A percentile compares a stretch with the other conserved stretches of the same genome.
These are phyloP conservation scores for Gopherus flavomarginatus DNA, from an alignment of 2,113 vertebrate genomes.

Conservation along the genomic window DNA sequence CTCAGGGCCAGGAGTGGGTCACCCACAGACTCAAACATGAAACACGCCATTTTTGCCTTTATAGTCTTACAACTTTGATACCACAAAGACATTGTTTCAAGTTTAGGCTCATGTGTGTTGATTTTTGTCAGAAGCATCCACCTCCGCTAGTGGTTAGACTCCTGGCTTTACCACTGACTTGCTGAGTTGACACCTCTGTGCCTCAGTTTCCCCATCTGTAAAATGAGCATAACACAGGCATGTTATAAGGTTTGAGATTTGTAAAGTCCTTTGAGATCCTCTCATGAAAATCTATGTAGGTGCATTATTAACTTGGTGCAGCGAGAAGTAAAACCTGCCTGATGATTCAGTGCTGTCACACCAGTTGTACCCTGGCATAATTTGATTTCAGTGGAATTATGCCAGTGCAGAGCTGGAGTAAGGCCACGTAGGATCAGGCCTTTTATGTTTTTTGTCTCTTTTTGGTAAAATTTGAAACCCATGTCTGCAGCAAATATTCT, in stretches of 20 bases:
- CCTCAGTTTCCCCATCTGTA: background rate
- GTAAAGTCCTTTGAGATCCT: background rate
- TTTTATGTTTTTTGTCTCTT: background rate
- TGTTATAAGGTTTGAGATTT: background rate
- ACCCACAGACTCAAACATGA: background rate
- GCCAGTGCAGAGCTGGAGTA: background rate
- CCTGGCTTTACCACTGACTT: background rate
- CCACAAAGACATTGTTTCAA: fast-evolving
- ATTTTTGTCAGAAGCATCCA: background rate
- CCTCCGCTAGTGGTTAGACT: fast-evolving
- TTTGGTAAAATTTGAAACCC: background rate
- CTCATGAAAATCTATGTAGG: fast-evolving
- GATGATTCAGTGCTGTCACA: fast-evolving
- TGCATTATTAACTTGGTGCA: fast-evolving
- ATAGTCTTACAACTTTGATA: background rate
- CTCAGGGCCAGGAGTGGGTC: background rate
- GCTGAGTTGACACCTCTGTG: background rate
- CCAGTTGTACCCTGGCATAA: background rate
- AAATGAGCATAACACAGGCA: background rate
- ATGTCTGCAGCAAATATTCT: background rate
- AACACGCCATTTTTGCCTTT: background rate
- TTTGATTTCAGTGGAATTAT: background rate
- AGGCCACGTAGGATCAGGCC: background rate
- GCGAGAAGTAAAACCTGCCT: fast-evolving
- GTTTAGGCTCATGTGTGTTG: background rate